phyloP scores from a whole-genome alignment of 1,140 invertebrate genomes.

The Ostrea edulis region DNA sequence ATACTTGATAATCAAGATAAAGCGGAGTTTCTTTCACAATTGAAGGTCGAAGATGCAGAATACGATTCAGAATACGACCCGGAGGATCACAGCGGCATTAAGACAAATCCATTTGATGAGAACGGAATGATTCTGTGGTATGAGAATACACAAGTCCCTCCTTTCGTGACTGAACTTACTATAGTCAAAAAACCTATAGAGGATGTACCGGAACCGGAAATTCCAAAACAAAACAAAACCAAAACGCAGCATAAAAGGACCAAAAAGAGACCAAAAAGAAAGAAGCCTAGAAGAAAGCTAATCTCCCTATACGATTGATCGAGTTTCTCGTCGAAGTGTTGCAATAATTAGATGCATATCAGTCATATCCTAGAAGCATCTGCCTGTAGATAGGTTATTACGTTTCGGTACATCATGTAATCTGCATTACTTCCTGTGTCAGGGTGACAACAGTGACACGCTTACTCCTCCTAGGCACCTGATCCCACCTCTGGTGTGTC shows the following conservation, averaged over 20 bases:
- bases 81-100: neutral
- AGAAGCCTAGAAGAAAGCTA: neutral
- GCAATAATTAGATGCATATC: no score
- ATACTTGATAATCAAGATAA: neutral
- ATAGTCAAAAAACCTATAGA: neutral
- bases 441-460: no score
- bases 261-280: neutral
- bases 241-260: neutral
- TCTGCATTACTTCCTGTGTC: no score
- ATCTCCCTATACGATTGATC: neutral
- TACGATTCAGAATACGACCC: slow-evolving; percentile 16
- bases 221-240: neutral
- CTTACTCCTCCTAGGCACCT: no score
- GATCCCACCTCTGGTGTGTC: no score
- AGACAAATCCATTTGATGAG: slow-evolving; percentile 19
- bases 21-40: neutral
- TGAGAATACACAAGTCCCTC: neutral
- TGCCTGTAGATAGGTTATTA: no score
- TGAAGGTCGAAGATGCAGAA: neutral
- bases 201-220: neutral
- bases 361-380: no score
- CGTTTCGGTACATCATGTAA: no score
- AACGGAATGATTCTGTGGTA: slow-evolving; percentile 18
- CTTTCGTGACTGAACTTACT: neutral
- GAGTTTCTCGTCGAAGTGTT: neutral